Evolutionary conservation across 2,888 invertebrate genomes (phyloP), one percentile per base, ranked within the genome.

Genomic region (Oscheius sp.): DNA sequence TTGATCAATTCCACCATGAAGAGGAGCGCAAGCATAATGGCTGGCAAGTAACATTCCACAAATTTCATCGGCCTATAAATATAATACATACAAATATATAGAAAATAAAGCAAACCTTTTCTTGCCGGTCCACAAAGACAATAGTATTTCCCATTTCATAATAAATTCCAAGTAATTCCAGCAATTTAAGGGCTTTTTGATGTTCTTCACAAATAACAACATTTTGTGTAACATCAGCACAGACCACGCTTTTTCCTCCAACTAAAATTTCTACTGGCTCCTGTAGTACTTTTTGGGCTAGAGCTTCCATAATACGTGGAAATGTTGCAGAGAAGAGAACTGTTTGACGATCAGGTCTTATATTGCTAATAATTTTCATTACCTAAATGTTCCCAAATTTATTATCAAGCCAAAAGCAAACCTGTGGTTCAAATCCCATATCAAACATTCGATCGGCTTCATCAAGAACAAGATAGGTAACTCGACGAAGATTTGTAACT

Each of bases 381-480:
- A 95, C 95, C 77, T 82, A 25, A 29, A 61, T n/a, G 21, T 5
- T 1, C 16, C 3, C n/a, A 43, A 35, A 3, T 9, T 29, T 25
- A 29, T 56, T 29, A 5, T 1, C 21, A 49, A 46, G 59, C n/a
- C 13, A n/a, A 49, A 23, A 41, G 3, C 25, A 52, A 27, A 93
- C 93, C 91, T 96, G 96, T 0, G 96, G 96, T 90, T 99, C 99
- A 89, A 99, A 99, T 6, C 88, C 88, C 96, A 99, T 97, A 89
- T 99, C 99, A 89, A 99, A 99, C 99, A 99, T 99, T 53, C 99
- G 92, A 89, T 99, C 99, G 0, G 99, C 99, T 90, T 99, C 99
- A 89, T 99, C 99, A 46, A 99, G 90, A 0, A 99, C 99, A 55
- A 99, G 93, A 88, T 97, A 99, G 0, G 98, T 98, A 52, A 96